A percentile compares a stretch with the other conserved stretches of the same genome.
phyloP scores from a whole-genome alignment of 1,140 invertebrate genomes.

The Aphis gossypii region DNA sequence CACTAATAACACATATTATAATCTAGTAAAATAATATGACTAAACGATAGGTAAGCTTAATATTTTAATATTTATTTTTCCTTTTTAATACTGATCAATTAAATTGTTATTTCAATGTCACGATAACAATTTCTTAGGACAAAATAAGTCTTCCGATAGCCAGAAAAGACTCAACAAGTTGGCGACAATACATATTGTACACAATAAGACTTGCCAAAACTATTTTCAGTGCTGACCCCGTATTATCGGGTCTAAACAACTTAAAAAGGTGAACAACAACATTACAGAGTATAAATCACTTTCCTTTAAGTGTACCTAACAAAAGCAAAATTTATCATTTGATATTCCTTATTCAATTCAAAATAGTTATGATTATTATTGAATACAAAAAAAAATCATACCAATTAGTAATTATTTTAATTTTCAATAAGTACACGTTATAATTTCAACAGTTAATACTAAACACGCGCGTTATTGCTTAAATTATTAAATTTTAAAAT shows the following conservation, averaged over 20 bases:
- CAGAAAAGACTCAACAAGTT: background rate
- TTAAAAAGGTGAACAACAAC: conserved; percentile 43
- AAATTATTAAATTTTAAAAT: too few species aligned
- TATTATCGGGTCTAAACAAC: conserved; percentile 8
- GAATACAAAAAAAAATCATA: too few species aligned
- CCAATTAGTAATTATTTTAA: too few species aligned
- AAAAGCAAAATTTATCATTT: conserved; percentile 65
- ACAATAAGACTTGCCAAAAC: conserved; percentile 49
- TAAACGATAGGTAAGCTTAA: background rate
- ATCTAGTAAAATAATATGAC: background rate
- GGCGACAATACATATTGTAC: conserved; percentile 9
- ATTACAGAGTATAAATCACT: background rate
- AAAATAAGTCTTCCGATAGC: background rate
- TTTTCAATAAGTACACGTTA: too few species aligned
- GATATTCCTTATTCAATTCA: background rate
- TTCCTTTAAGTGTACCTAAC: conserved; percentile 62
- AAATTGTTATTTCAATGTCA: conserved; percentile 20
- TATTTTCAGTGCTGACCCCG: conserved; percentile 51
- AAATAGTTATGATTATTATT: background rate
- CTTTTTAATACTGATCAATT: background rate
- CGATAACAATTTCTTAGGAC: background rate
- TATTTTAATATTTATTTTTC: background rate
- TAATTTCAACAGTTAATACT: too few species aligned
- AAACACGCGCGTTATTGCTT: too few species aligned
- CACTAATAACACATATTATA: background rate